Base-by-base conservation (phyloP, 2,888 invertebrate species). In the Drosophila greeni region DNA sequence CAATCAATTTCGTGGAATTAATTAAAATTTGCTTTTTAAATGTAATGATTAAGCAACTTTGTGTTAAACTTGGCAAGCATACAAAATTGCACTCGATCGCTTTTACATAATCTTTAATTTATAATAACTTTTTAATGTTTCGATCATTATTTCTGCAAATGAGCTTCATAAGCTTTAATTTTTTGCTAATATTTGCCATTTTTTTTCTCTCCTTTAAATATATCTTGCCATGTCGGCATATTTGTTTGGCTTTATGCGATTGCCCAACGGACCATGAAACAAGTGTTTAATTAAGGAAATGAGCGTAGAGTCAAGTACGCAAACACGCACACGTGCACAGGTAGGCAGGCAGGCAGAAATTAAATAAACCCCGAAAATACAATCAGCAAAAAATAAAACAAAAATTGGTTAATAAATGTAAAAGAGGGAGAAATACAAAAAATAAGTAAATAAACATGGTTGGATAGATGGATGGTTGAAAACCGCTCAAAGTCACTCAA, bases 271-370 rank as follows among this genome's bases (percentile, higher is more conserved):
- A 74, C 75, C 84, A 67, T 85, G 74, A 82, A 86, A 84, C 75
- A 78, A 78, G 75, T 84, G 70, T 80, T 86, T 83, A 84, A 86
- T 84, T 85, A 85, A 82, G 81, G 81, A 83, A 82, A 84, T 74
- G 64, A 69, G 66, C 72, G 55, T 72, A 69, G 67, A 73, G 33
- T 34, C 70, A 69, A 72, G 72, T 65, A 74, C 76, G 75, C 67
- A 71, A 59, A 64, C 52, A 72, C 59, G 56, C 58, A 43, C 60
- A 67, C 60, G 64, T 56, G 61, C 52, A 71, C 52, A 71, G 51
- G 55, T 48, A 66, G 48, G 56, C 33, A 16, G 33, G 14, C 34
- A 11, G 29, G 34, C 53, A 64, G 67, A 66, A 68, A 77, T 62
- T 69, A 67, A 68, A 73, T 73, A 79, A 55, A 65, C 51, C 55